Conservation (phyloP, 2,888 invertebrate species). For the Lamellibrachia satsuma region DNA sequence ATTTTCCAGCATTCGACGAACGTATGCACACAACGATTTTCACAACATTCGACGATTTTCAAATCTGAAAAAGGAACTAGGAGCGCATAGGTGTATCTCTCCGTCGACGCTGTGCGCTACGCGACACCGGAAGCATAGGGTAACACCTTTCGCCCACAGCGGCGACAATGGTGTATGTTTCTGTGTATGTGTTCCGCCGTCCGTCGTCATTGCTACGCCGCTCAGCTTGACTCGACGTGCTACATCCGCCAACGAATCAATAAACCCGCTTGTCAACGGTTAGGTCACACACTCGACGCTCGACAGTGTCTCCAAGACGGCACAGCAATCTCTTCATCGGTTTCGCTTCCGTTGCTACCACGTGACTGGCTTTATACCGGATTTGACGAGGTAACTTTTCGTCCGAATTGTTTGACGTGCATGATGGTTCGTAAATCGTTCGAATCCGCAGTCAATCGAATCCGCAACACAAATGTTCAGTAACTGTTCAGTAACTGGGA, state of each 20-base stretch:
- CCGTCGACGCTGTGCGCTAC: background rate
- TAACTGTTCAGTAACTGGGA: too few relatives aligned
- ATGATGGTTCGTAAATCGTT: too few relatives aligned
- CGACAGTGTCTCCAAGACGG: background rate
- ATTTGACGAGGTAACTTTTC: background rate
- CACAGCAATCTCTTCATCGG: background rate
- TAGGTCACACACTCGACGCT: background rate
- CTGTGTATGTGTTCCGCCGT: background rate
- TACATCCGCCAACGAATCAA: background rate
- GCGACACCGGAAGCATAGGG: background rate
- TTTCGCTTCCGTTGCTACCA: background rate
- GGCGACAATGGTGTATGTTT: background rate
- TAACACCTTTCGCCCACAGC: background rate
- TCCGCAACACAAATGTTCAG: too few relatives aligned
- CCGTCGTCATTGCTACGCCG: background rate
- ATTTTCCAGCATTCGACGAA: too few relatives aligned
- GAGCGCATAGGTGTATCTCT: background rate
- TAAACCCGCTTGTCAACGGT: background rate
- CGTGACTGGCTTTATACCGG: background rate
- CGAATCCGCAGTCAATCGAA: too few relatives aligned
- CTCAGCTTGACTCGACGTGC: background rate
- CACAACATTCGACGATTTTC: background rate
- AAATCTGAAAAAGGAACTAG: background rate
- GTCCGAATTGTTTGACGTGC: background rate
- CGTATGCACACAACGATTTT: background rate